phyloP scores from a whole-genome alignment of 2,888 invertebrate genomes.

The Automeris io region DNA sequence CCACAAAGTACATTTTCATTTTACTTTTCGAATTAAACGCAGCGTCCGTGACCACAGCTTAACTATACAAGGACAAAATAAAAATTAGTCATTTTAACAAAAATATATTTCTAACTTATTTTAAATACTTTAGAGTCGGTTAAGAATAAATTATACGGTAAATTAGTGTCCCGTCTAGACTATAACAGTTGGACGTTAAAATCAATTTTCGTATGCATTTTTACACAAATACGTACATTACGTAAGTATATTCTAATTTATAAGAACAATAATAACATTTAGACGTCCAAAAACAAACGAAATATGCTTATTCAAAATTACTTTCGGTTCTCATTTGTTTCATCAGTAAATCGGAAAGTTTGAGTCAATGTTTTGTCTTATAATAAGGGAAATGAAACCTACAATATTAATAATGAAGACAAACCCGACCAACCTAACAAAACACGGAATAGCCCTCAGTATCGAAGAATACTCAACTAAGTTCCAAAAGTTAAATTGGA shows the following conservation, averaged over 20 bases:
- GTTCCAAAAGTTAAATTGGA: conserved; percentile 8
- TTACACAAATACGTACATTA: no score
- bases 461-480: conserved; percentile 7
- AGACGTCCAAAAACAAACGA: not conserved
- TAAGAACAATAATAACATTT: not conserved
- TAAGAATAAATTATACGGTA: no score
- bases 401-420: conserved; percentile 3
- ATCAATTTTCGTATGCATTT: no score
- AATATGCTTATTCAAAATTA: not conserved
- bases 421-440: not conserved
- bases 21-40: no score
- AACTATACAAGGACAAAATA: no score
- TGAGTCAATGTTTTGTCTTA: not conserved
- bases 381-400: not conserved
- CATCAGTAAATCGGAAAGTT: not conserved
- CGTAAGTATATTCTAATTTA: not conserved
- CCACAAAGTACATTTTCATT: no score
- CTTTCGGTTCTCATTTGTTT: not conserved
- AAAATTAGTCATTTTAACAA: no score
- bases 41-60: no score
- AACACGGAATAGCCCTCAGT: not conserved
- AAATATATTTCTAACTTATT: no score
- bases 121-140: no score
- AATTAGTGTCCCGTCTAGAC: no score
- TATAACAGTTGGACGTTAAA: no score